Evolutionary conservation across 2,888 invertebrate species (phyloP).

Genomic region (Ectropis crepuscularia): DNA sequence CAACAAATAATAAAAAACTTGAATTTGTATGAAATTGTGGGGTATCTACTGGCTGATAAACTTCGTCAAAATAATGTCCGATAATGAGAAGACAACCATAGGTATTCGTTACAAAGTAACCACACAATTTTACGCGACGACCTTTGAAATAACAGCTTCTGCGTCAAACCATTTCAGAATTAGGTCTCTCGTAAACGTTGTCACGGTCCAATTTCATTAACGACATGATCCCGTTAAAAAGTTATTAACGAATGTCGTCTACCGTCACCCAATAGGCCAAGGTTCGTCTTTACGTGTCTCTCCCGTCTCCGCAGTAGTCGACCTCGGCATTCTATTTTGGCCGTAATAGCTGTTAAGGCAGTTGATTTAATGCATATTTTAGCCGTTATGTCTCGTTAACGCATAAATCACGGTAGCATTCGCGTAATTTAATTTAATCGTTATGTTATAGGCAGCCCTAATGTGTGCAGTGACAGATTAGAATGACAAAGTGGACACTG

Average conservation of each 20-base stretch:
- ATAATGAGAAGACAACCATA: too few species aligned
- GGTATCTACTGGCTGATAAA: too few species aligned
- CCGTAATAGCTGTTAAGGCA: slow-evolving; percentile 18
- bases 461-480: slow-evolving; percentile 40
- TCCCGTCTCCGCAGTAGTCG: slow-evolving; percentile 40
- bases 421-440: slow-evolving; percentile 31
- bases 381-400: slow-evolving; percentile 18
- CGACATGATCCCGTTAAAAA: slow-evolving; percentile 28
- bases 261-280: slow-evolving; percentile 43
- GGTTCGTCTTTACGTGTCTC: slow-evolving; percentile 39
- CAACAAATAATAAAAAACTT: too few species aligned
- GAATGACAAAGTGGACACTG: slow-evolving; percentile 36
- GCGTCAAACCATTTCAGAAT: slow-evolving; percentile 20
- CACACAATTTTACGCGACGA: background rate
- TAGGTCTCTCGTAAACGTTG: slow-evolving; percentile 13
- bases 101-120: background rate
- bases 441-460: slow-evolving; percentile 32
- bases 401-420: slow-evolving; percentile 37
- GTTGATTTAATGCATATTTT: slow-evolving; percentile 19
- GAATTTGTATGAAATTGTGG: too few species aligned
- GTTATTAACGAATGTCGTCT: slow-evolving; percentile 22
- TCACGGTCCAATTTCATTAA: slow-evolving; percentile 17
- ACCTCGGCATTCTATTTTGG: slow-evolving; percentile 48
- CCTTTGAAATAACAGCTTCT: slow-evolving; percentile 10
- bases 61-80: too few species aligned